A percentile compares a stretch with the other conserved stretches of the same genome.
phyloP scores from a whole-genome alignment of 2,797 vertebrate species.

The Spinus olivaceus region DNA sequence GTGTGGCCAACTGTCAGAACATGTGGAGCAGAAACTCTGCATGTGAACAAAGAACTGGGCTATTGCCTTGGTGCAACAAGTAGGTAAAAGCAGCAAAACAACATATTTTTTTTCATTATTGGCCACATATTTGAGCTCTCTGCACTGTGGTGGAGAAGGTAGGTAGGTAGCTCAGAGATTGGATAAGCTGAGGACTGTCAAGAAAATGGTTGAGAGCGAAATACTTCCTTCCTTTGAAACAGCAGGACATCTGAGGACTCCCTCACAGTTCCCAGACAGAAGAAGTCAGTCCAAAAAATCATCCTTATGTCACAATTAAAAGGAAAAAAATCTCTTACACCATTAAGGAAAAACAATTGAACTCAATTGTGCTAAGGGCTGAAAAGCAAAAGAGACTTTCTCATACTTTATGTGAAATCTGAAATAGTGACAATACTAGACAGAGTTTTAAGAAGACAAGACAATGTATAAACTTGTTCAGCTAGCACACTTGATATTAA shows the following conservation, averaged over 20 bases:
- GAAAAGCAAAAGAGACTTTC: background rate
- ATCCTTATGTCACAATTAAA: background rate
- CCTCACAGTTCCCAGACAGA: background rate
- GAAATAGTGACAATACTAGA: background rate
- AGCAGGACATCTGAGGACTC: background rate
- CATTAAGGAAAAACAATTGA: background rate
- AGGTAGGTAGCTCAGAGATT: background rate
- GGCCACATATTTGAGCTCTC: background rate
- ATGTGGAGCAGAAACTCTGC: background rate
- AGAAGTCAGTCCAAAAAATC: background rate
- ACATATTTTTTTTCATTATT: background rate
- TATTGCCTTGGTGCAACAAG: background rate
- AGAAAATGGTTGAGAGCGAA: fast-evolving
- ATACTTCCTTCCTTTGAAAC: background rate
- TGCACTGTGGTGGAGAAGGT: background rate
- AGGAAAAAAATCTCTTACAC: background rate
- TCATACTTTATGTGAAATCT: background rate
- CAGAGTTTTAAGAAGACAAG: background rate
- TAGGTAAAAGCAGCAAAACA: background rate
- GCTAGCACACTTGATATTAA: background rate
- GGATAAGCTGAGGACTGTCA: background rate
- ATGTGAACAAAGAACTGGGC: background rate
- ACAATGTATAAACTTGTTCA: background rate
- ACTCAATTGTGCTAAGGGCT: background rate
- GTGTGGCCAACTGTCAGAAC: background rate